phyloP scores from a whole-genome alignment of 2,797 vertebrate species.

The Urocyon cinereoargenteus region DNA sequence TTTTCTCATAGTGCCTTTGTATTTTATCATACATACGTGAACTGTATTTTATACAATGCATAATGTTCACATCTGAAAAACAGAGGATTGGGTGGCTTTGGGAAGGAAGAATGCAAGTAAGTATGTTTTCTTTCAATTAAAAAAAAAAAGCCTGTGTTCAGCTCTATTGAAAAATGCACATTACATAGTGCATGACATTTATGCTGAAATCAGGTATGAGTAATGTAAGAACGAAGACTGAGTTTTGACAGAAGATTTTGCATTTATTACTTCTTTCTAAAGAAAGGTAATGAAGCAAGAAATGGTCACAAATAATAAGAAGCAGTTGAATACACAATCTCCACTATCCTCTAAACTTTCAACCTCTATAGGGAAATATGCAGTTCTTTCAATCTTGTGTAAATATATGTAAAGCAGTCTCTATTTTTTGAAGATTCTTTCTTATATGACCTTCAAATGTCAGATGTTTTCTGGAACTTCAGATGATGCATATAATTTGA shows the following conservation, averaged over 20 bases:
- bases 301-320: constrained; percentile 71
- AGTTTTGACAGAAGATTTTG: constrained; percentile 63
- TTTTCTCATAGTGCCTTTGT: background rate
- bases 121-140: background rate
- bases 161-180: constrained; percentile 55
- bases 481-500: constrained; percentile 81
- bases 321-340: constrained; percentile 62
- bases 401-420: constrained; percentile 68
- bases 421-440: constrained; percentile 71
- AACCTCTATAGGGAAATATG: constrained; percentile 31
- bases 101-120: background rate
- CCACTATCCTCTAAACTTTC: constrained; percentile 31
- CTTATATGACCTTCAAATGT: constrained; percentile 86
- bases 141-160: background rate
- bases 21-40: background rate
- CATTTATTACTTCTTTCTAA: constrained; percentile 71
- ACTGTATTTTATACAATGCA: background rate
- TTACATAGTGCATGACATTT: constrained; percentile 57
- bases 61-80: background rate
- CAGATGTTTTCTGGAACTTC: constrained; percentile 78
- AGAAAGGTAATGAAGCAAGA: constrained; percentile 74
- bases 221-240: constrained; percentile 21
- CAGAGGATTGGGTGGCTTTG: background rate
- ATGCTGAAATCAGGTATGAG: constrained; percentile 68
- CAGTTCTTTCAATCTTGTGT: constrained; percentile 68